A percentile compares a stretch with the other conserved stretches of the same genome.
phyloP scores from a whole-genome alignment of 2,113 vertebrate genomes.

The Plectropomus leopardus region DNA sequence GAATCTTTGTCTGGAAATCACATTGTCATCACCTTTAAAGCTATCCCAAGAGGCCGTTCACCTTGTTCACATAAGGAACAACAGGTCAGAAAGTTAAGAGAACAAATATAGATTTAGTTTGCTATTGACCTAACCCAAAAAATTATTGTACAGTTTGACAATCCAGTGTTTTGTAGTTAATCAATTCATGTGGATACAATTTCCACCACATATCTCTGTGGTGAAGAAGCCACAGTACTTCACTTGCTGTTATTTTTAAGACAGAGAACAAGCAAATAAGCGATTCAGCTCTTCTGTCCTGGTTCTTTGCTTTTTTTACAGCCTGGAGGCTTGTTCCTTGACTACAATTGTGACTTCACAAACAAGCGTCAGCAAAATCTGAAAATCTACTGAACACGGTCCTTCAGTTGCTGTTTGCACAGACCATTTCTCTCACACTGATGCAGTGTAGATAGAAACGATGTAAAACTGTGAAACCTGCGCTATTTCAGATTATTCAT shows the following conservation, averaged over 20 bases:
- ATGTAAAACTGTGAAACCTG: slow-evolving; percentile 2
- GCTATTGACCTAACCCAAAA: not conserved
- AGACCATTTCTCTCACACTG: not conserved
- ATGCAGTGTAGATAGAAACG: not conserved
- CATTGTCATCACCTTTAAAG: slow-evolving; percentile 10
- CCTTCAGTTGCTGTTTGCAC: not conserved
- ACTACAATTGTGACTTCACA: not conserved
- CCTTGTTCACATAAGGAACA: not conserved
- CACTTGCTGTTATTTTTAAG: not conserved
- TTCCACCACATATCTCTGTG: not conserved
- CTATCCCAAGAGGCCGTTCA: too few species aligned
- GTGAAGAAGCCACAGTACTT: not conserved
- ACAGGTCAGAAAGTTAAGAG: not conserved
- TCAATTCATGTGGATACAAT: not conserved
- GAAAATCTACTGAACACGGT: not conserved
- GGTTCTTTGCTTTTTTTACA: slow-evolving; percentile 9
- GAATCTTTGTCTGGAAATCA: slow-evolving; percentile 20
- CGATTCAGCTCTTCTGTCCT: slow-evolving; percentile 10
- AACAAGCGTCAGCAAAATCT: slow-evolving; percentile 11
- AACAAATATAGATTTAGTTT: not conserved
- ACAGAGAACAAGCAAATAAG: slow-evolving; percentile 1
- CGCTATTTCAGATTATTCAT: not conserved
- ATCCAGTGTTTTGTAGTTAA: not conserved
- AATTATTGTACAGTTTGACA: not conserved
- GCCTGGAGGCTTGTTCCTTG: slow-evolving; percentile 4